These are phyloP conservation scores for Hystrix cristata DNA, from an alignment of 2,113 vertebrate genomes.

Conservation along the genomic window DNA sequence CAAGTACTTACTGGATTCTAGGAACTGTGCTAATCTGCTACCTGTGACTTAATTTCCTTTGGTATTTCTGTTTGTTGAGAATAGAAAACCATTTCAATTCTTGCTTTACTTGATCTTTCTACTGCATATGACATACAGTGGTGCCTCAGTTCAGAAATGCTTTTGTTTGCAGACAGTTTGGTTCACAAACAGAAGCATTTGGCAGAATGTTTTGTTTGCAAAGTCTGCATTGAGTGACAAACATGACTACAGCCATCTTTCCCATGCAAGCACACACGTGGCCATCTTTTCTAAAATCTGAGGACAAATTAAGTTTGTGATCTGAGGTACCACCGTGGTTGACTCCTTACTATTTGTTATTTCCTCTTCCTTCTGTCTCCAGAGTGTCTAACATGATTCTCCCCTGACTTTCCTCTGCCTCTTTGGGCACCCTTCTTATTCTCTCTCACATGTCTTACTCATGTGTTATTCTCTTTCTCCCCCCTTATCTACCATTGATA, in stretches of 20 bases:
- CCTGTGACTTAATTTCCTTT: background rate
- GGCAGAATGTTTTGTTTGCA: background rate
- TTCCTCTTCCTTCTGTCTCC: background rate
- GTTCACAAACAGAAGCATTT: background rate
- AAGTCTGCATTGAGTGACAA: background rate
- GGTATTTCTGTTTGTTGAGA: slow-evolving; percentile 42
- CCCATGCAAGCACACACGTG: background rate
- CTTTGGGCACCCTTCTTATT: background rate
- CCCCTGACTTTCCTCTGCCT: background rate
- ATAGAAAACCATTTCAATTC: background rate
- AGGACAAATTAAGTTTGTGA: background rate
- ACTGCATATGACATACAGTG: background rate
- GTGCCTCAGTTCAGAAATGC: background rate
- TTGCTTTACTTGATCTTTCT: background rate
- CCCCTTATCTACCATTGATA: background rate
- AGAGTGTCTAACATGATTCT: background rate
- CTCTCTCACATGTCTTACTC: background rate
- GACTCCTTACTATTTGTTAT: background rate
- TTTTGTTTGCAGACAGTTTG: background rate
- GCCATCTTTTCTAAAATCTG: background rate
- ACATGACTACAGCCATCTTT: background rate
- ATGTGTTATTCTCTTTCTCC: background rate
- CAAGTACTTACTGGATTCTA: slow-evolving; percentile 5
- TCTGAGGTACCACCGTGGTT: background rate
- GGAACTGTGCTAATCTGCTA: background rate